phyloP scores from a whole-genome alignment of 2,113 vertebrate genomes.

The Clupea harengus region DNA sequence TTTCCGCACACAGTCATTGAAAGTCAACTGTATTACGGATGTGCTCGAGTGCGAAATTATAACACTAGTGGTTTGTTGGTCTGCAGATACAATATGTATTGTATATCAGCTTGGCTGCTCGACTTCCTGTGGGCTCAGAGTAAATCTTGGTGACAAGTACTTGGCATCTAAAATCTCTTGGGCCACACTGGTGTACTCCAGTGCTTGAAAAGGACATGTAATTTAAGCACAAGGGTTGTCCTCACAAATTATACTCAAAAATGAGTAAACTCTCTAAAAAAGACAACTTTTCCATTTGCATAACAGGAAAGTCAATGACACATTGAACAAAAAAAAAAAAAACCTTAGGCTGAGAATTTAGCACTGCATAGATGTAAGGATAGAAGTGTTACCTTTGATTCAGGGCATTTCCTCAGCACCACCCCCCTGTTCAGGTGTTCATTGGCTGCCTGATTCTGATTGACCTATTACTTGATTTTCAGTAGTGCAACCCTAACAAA shows the following conservation, averaged over 20 bases:
- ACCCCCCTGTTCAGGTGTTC: not conserved
- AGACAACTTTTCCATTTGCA: slow-evolving; percentile 12
- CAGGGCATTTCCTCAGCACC: not conserved
- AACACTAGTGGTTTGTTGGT: slow-evolving; percentile 30
- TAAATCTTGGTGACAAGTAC: slow-evolving; percentile 38
- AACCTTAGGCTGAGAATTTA: not conserved
- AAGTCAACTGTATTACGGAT: slow-evolving; percentile 35
- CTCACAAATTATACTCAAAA: slow-evolving; percentile 22
- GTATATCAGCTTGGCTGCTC: slow-evolving; percentile 29
- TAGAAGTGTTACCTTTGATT: not conserved
- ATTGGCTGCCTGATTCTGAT: not conserved
- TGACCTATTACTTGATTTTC: not conserved
- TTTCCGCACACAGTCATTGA: slow-evolving; percentile 32
- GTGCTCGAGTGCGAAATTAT: slow-evolving; percentile 34
- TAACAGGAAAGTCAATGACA: slow-evolving; percentile 2
- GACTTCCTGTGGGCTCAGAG: slow-evolving; percentile 12
- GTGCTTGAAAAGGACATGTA: slow-evolving; percentile 10
- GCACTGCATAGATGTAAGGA: slow-evolving; percentile 16
- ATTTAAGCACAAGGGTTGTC: slow-evolving; percentile 15
- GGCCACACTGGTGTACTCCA: slow-evolving; percentile 9
- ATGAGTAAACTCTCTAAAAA: slow-evolving; percentile 18
- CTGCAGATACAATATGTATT: slow-evolving; percentile 22
- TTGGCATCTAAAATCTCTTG: slow-evolving; percentile 39
- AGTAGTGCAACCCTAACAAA: not conserved
- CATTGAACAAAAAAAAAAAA: not conserved